These are phyloP conservation scores for Apodemia hepburni DNA, from an alignment of 2,888 invertebrate species.

Conservation along the genomic window DNA sequence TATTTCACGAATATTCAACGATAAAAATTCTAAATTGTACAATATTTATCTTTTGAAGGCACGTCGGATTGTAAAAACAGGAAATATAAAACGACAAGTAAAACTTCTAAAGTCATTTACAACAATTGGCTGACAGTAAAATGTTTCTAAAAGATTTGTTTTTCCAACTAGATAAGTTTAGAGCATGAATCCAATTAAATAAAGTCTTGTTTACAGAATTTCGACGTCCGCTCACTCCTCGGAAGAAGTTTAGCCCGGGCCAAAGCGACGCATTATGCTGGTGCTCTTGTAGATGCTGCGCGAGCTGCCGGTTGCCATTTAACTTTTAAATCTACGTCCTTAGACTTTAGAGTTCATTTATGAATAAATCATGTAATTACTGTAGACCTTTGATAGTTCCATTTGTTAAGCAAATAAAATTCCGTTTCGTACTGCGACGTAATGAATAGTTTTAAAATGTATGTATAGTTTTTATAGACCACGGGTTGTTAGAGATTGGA, in stretches of 20 bases:
- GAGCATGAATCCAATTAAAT: slow-evolving; percentile 16
- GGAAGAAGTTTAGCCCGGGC: slow-evolving; percentile 75
- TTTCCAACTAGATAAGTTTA: slow-evolving; percentile 7
- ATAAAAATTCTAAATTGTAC: too few species aligned
- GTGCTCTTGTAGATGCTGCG: slow-evolving; percentile 73
- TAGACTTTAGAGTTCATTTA: slow-evolving; percentile 1
- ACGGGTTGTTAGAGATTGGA: not conserved
- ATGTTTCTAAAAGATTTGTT: slow-evolving; percentile 9
- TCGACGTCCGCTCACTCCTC: slow-evolving; percentile 73
- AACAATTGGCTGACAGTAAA: not conserved
- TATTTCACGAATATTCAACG: too few species aligned
- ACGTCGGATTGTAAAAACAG: not conserved
- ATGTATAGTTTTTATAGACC: not conserved
- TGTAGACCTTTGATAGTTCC: slow-evolving; percentile 11
- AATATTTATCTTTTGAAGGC: not conserved
- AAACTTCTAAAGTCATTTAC: not conserved
- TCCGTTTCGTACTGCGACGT: not conserved
- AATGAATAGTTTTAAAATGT: slow-evolving; percentile 7
- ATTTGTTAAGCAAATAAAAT: slow-evolving; percentile 7
- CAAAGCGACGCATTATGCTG: slow-evolving; percentile 75
- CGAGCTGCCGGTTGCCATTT: slow-evolving; percentile 59
- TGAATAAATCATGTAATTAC: slow-evolving; percentile 11
- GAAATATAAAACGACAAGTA: not conserved
- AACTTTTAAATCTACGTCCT: slow-evolving; percentile 4
- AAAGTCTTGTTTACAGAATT: slow-evolving; percentile 37